A percentile compares a stretch with the other conserved stretches of the same genome.
These are phyloP conservation scores for Natrix natrix DNA, from an alignment of 2,797 vertebrate genomes.

Conservation along the genomic window DNA sequence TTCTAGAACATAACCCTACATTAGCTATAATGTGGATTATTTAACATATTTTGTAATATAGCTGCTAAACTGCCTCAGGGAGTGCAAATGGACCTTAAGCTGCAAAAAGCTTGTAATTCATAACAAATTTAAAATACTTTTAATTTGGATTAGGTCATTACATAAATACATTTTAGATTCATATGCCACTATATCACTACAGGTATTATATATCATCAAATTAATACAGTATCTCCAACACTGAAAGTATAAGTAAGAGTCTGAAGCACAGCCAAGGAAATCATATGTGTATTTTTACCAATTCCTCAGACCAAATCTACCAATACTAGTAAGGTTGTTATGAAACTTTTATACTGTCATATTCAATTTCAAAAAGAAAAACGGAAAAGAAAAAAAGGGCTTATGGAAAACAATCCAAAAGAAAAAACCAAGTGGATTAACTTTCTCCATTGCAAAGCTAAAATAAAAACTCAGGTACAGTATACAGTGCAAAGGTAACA, in stretches of 20 bases:
- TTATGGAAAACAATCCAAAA: background rate
- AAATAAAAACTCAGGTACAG: background rate
- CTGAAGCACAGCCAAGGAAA: background rate
- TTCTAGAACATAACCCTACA: background rate
- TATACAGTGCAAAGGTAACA: background rate
- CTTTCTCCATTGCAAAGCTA: background rate
- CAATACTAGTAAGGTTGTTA: background rate
- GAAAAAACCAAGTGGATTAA: background rate
- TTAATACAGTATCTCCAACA: background rate
- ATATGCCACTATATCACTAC: background rate
- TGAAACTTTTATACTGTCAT: background rate
- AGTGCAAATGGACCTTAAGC: background rate
- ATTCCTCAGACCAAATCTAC: background rate
- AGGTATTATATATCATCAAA: background rate
- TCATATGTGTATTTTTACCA: background rate
- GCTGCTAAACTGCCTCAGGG: background rate
- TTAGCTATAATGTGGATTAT: background rate
- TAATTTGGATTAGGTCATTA: background rate
- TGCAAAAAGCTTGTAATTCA: background rate
- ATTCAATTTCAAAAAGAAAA: background rate
- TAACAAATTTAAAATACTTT: background rate
- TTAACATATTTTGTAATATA: background rate
- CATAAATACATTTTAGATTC: background rate
- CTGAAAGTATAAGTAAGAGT: background rate
- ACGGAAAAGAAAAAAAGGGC: background rate